These are phyloP conservation scores for Diabrotica undecimpunctata DNA, from an alignment of 1,140 invertebrate genomes.

Conservation along the genomic window DNA sequence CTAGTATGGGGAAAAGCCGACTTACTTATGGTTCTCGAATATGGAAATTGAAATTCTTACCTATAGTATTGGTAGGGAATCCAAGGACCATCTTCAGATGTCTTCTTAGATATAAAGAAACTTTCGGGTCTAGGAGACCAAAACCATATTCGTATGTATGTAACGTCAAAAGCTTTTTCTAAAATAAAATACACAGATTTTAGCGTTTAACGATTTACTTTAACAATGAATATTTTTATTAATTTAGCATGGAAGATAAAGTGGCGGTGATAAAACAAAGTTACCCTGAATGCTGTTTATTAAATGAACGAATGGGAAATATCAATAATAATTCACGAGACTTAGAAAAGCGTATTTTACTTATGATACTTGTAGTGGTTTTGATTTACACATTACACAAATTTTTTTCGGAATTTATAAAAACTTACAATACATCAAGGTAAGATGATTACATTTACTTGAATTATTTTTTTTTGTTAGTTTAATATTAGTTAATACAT, in stretches of 20 bases:
- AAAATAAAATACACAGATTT: background rate
- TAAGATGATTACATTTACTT: too few species aligned
- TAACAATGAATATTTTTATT: background rate
- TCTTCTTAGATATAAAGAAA: slow-evolving; percentile 93
- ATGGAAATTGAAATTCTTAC: slow-evolving; percentile 41
- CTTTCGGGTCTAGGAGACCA: slow-evolving; percentile 93
- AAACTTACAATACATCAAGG: too few species aligned
- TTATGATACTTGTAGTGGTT: too few species aligned
- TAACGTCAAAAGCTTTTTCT: slow-evolving; percentile 90
- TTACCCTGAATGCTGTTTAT: background rate
- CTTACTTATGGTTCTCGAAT: too few species aligned
- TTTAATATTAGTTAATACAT: too few species aligned
- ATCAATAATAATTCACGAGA: too few species aligned
- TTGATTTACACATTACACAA: too few species aligned
- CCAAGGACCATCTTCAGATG: slow-evolving; percentile 76
- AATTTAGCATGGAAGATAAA: too few species aligned
- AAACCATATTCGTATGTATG: slow-evolving; percentile 89
- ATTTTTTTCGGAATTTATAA: too few species aligned
- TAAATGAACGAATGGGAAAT: background rate
- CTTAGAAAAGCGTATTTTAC: too few species aligned
- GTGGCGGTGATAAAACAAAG: background rate
- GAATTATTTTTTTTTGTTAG: too few species aligned
- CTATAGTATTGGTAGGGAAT: slow-evolving; percentile 95
- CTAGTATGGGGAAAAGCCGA: too few species aligned
- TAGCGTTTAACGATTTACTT: background rate